Evolutionary conservation across 2,888 invertebrate species (phyloP).

Genomic region (Cyclophora punctaria): DNA sequence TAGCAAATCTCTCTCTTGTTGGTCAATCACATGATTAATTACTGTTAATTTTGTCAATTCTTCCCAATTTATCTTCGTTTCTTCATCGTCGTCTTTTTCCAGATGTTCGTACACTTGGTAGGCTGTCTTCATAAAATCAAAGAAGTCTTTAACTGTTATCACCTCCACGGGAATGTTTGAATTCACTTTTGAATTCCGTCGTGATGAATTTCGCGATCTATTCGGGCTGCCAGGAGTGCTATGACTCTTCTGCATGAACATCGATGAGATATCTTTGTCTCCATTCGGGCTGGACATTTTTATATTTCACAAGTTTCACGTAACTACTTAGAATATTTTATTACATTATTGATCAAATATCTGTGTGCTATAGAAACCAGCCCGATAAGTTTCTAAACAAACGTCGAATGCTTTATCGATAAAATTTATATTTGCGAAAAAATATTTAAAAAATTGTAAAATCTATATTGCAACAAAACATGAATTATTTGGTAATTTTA

Average conservation of each 20-base stretch:
- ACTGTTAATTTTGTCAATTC: conserved; percentile 67
- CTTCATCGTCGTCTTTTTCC: conserved; percentile 59
- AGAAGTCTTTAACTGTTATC: conserved; percentile 80
- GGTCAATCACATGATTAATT: conserved; percentile 64
- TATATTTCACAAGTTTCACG: conserved; percentile 9
- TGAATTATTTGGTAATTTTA: too few species aligned
- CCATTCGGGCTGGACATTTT: conserved; percentile 54
- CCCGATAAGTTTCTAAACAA: not conserved
- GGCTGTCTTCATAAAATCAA: conserved; percentile 82
- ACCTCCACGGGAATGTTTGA: conserved; percentile 67
- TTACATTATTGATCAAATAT: conserved; percentile 42
- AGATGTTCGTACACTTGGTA: conserved; percentile 78
- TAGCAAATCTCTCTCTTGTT: conserved; percentile 61
- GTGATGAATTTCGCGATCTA: conserved; percentile 34
- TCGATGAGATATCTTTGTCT: conserved; percentile 50
- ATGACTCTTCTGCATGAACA: conserved; percentile 55
- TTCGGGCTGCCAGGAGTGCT: conserved; percentile 34
- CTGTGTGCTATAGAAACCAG: conserved; percentile 26
- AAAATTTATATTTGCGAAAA: conserved; percentile 2
- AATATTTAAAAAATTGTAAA: not conserved
- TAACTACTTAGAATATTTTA: conserved; percentile 11
- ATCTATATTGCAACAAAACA: too few species aligned
- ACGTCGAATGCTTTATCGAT: not conserved
- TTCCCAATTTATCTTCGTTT: conserved; percentile 67
- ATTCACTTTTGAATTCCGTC: conserved; percentile 37